These are phyloP conservation scores for Ramphastos sulfuratus DNA, from an alignment of 2,113 vertebrate genomes.

Conservation along the genomic window DNA sequence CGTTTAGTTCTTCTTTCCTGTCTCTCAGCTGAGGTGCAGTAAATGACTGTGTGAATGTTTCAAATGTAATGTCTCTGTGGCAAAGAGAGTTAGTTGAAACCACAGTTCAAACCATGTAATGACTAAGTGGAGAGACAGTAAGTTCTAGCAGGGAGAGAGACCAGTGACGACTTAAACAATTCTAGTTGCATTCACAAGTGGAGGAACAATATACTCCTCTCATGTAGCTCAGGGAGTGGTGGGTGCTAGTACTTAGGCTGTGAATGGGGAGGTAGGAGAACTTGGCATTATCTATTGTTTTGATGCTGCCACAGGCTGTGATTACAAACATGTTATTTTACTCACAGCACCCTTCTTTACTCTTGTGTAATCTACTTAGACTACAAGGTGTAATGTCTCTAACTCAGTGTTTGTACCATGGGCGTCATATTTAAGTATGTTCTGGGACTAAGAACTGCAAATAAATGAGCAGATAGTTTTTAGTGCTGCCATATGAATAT, in stretches of 20 bases:
- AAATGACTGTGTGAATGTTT: background rate
- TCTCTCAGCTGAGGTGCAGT: conserved; percentile 31
- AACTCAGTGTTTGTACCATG: background rate
- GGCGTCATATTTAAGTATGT: background rate
- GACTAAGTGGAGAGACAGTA: background rate
- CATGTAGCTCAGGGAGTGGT: background rate
- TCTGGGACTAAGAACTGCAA: background rate
- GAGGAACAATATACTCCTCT: background rate
- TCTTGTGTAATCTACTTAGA: background rate
- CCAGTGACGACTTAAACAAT: background rate
- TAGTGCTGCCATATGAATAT: background rate
- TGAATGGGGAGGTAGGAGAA: background rate
- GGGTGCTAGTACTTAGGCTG: background rate
- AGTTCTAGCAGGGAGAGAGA: background rate
- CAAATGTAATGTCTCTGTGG: background rate
- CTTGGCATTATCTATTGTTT: background rate
- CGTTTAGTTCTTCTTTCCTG: conserved; percentile 27
- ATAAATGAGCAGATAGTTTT: background rate
- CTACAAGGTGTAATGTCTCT: background rate
- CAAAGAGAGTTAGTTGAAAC: background rate
- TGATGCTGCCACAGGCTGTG: background rate
- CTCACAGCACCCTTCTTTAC: background rate
- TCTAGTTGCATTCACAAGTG: background rate
- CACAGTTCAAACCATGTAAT: background rate
- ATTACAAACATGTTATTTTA: background rate